phyloP scores from a whole-genome alignment of 2,113 vertebrate species.

The Hippocampus zosterae region DNA sequence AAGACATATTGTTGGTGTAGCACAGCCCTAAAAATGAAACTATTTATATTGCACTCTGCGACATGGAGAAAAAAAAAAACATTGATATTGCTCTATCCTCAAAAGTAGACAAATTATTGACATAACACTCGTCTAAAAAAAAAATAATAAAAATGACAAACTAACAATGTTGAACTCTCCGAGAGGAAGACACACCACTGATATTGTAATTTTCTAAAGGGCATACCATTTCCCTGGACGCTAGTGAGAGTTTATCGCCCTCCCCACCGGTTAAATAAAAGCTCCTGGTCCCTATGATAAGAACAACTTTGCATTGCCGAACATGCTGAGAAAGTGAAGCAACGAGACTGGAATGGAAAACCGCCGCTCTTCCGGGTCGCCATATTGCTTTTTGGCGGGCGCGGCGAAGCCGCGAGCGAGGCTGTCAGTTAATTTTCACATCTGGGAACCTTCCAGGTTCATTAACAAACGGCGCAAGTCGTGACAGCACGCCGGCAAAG shows the following conservation, averaged over 20 bases:
- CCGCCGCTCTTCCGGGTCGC: background rate
- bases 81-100: no score
- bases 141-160: no score
- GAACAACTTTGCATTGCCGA: constrained; percentile 14
- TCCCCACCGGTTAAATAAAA: background rate
- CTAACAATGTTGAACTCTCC: background rate
- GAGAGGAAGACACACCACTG: background rate
- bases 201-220: background rate
- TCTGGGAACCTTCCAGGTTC: constrained; percentile 68
- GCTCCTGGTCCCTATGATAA: constrained; percentile 5
- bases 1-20: no score
- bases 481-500: constrained; percentile 48
- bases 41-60: no score
- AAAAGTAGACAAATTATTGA: no score
- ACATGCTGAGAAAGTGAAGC: background rate
- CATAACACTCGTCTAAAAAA: no score
- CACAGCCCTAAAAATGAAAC: no score
- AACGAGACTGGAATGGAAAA: background rate
- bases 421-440: constrained; percentile 64
- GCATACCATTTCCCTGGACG: no score
- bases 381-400: background rate
- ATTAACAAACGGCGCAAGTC: constrained; percentile 50
- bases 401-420: constrained; percentile 31
- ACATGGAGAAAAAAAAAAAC: no score
- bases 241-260: background rate